Evolutionary conservation across 2,113 vertebrate species (phyloP).

Genomic region (Aplodontia rufa): DNA sequence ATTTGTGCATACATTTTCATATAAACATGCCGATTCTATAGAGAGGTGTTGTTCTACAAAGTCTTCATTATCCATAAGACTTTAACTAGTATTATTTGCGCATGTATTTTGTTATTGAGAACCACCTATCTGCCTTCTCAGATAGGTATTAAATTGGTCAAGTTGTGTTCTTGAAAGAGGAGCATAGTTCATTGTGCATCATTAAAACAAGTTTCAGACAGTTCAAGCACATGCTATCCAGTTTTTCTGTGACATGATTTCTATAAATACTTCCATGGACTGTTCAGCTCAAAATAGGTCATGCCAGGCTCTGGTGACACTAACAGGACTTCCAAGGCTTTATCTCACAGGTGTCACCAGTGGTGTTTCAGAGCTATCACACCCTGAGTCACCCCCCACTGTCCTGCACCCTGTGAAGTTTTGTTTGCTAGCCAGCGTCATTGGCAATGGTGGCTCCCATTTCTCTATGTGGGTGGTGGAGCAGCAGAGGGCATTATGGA

Average conservation of each 20-base stretch:
- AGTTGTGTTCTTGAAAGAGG: neutral
- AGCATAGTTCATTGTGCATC: neutral
- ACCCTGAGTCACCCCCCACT: neutral
- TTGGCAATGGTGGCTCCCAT: neutral
- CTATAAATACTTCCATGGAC: neutral
- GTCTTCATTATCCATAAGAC: neutral
- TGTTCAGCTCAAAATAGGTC: neutral
- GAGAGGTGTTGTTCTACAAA: neutral
- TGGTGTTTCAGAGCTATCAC: neutral
- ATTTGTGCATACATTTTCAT: slow-evolving; percentile 51
- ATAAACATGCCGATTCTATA: neutral
- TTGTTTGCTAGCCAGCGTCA: neutral
- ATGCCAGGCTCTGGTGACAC: neutral
- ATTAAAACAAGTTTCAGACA: neutral
- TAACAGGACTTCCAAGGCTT: neutral
- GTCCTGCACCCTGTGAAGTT: neutral
- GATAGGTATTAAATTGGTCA: neutral
- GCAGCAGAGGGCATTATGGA: too few relatives aligned
- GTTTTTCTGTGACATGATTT: neutral
- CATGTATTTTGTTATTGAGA: neutral
- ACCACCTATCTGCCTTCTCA: neutral
- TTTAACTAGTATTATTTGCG: neutral
- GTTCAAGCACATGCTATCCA: neutral
- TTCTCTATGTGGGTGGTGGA: neutral
- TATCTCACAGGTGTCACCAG: neutral